Base-by-base conservation (phyloP, 2,888 invertebrate genomes). In the Tillus elongatus region DNA sequence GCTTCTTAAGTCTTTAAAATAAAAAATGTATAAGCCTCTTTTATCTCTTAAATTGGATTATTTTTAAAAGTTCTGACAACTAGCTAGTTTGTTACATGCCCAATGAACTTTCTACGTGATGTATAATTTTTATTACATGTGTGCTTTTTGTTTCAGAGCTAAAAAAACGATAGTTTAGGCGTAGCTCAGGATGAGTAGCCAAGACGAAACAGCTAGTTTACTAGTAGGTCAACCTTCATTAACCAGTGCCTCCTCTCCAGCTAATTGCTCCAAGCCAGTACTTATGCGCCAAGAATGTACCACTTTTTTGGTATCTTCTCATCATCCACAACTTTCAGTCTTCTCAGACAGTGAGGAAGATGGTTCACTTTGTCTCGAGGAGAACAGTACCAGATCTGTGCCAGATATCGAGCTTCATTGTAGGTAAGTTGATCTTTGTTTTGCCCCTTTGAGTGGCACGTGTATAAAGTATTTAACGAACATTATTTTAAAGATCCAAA, bases 281-380 rank as follows among this genome's bases (percentile, higher is more conserved):
- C 70, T 88, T 47, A 87, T 84, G 70, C 75, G 88, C 48, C 88
- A 88, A 68, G 87, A 88, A 68, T 82, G 87, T 53, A 86, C 88
- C 32, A 86, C 87, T 35, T 75, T 79, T 63, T 66, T 79, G 41
- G 75, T 83, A 40, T 78, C 79, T 50, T 72, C 72, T 19, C 75
- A 81, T 49, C 75, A 76, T 40, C 73, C 73, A 42, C 76, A 81
- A 57, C 71, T 87, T 44, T 84, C 84, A 29, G 74, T 75, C 9
- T 71, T 77, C 48, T 81, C 83, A 24, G 83, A 84, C 36, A 86
- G 86, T 51, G 86, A 87, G 64, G 87, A 88, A 63, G 77, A 77
- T 52, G 73, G 72, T 42, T 75, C 82, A 3, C 59, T 75, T 30
- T 72, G 75, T 58, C 66, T 74, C 46, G 80, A 79, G 57, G 79